Conservation (phyloP, 2,113 vertebrate species). For the Onychorhynchus coronatus region DNA sequence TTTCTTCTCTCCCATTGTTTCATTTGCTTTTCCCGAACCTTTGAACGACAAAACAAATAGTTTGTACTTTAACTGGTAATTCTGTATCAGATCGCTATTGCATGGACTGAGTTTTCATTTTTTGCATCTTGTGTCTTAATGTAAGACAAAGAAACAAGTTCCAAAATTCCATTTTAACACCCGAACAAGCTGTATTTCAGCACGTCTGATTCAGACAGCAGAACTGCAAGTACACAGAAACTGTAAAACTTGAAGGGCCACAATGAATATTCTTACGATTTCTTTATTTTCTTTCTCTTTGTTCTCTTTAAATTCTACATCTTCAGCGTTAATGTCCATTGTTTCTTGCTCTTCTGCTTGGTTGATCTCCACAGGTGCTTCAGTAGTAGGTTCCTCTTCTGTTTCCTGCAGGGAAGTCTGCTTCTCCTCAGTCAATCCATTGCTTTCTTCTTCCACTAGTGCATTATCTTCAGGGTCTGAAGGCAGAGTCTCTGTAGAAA, state of each 20-base stretch:
- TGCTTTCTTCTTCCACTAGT: slow-evolving; percentile 33
- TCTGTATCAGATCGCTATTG: background rate
- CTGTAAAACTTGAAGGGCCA: background rate
- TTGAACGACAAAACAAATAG: slow-evolving; percentile 24
- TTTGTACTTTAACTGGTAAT: background rate
- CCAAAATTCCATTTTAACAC: background rate
- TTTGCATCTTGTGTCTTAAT: background rate
- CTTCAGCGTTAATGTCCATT: slow-evolving; percentile 38
- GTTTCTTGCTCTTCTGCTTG: slow-evolving; percentile 62
- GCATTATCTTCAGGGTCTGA: slow-evolving; percentile 72
- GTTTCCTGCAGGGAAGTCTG: slow-evolving; percentile 40
- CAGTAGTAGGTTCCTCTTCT: slow-evolving; percentile 43
- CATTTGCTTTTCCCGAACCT: slow-evolving; percentile 85
- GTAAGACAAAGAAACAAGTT: background rate
- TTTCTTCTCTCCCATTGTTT: slow-evolving; percentile 87
- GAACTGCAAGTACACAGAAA: fast-evolving
- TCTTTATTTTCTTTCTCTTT: slow-evolving; percentile 74
- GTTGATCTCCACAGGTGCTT: slow-evolving; percentile 33
- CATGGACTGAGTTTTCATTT: background rate
- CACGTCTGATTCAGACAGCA: background rate
- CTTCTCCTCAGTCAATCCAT: slow-evolving; percentile 55
- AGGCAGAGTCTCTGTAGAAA: slow-evolving; percentile 71
- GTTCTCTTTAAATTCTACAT: slow-evolving; percentile 56
- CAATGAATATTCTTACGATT: slow-evolving; percentile 66
- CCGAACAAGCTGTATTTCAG: background rate